Conservation (phyloP, 1,140 invertebrate genomes). For the Lutraria rhynchaena region DNA sequence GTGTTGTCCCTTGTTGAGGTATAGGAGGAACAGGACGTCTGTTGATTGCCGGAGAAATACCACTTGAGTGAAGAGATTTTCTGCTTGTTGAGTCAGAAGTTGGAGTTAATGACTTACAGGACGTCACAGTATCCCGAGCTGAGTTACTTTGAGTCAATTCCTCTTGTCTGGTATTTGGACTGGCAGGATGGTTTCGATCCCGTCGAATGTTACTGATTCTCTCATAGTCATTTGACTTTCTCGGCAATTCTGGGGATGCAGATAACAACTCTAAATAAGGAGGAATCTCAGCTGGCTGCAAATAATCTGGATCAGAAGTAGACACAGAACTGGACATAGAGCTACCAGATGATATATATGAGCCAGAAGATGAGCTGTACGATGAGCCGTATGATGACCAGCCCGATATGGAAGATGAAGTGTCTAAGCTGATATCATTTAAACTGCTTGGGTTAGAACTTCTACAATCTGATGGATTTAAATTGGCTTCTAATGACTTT, state of each 20-base stretch:
- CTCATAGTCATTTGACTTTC: conserved; percentile 32
- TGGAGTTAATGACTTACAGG: no score
- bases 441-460: neutral
- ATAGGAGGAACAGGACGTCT: conserved; percentile 34
- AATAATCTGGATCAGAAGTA: conserved; percentile 1
- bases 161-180: no score
- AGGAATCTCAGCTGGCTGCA: neutral
- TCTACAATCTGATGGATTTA: conserved; percentile 53
- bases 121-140: no score
- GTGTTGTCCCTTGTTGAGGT: neutral
- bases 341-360: neutral
- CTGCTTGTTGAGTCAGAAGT: no score
- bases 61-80: no score
- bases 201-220: conserved; percentile 24
- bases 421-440: conserved; percentile 21
- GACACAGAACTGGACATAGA: neutral
- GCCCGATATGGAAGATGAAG: conserved; percentile 9
- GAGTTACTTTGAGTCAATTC: no score
- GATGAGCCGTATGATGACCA: conserved; percentile 11
- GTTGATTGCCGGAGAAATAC: neutral
- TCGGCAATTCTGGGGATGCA: neutral
- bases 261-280: neutral
- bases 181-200: no score
- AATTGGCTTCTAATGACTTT: conserved; percentile 72
- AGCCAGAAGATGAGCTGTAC: neutral